Conservation (phyloP, 2,113 vertebrate species). For the Larimichthys crocea region DNA sequence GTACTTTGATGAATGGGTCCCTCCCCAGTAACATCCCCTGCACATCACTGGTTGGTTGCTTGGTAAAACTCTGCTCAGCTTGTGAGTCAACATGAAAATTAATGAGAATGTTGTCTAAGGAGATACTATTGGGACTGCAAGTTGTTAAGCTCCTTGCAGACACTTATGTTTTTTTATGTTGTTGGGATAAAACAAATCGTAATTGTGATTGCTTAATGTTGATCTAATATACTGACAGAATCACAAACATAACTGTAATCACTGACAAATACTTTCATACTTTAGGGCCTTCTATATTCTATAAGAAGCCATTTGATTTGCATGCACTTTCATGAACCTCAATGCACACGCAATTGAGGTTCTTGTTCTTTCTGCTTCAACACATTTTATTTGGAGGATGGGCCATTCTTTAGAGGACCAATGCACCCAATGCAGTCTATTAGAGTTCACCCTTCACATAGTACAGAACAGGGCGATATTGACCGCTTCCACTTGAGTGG, state of each 20-base stretch:
- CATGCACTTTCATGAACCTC: conserved; percentile 39
- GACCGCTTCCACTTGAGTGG: conserved; percentile 81
- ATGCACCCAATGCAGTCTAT: conserved; percentile 71
- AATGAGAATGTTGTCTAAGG: neutral
- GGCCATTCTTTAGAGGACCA: conserved; percentile 67
- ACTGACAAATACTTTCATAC: neutral
- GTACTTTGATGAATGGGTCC: too few relatives aligned
- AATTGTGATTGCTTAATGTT: conserved; percentile 7
- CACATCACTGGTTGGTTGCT: neutral
- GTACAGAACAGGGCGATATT: conserved; percentile 76
- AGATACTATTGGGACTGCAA: neutral
- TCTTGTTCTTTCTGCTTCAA: conserved; percentile 75
- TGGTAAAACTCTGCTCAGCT: neutral
- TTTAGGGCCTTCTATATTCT: conserved; percentile 2
- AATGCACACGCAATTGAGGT: conserved; percentile 63
- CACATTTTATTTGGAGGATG: conserved; percentile 74
- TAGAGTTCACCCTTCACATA: conserved; percentile 75
- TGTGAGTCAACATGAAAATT: conserved; percentile 3
- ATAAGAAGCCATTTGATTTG: conserved; percentile 4
- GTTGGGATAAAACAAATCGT: neutral
- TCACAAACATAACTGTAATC: conserved; percentile 7
- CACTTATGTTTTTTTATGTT: neutral
- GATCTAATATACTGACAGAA: neutral
- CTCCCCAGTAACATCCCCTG: too few relatives aligned
- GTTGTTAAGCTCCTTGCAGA: neutral